Evolutionary conservation across 92 coral and sea anemone genomes (phyloP).

Genomic region (Parazoanthus swiftii): DNA sequence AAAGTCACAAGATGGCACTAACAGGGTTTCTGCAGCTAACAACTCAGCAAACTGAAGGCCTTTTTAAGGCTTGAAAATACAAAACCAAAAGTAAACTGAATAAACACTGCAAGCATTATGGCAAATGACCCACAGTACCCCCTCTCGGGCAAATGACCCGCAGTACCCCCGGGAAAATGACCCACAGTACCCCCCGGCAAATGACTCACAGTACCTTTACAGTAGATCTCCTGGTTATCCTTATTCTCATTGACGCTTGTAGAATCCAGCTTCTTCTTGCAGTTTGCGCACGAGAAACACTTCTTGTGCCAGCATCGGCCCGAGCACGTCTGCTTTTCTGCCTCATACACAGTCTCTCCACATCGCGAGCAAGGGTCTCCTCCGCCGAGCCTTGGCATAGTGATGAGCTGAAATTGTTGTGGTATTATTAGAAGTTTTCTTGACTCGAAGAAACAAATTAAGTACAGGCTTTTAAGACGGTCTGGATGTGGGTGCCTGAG

Average conservation of each 20-base stretch:
- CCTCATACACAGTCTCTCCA: conserved; percentile 15
- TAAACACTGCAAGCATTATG: neutral
- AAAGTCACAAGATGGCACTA: no score
- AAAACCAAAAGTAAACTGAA: no score
- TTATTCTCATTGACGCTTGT: conserved; percentile 7
- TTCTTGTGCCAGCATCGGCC: conserved; percentile 35
- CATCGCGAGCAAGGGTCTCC: conserved; percentile 27
- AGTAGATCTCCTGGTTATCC: conserved; percentile 24
- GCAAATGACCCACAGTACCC: neutral
- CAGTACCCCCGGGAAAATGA: conserved; percentile 15
- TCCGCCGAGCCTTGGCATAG: conserved; percentile 29
- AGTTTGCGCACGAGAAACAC: conserved; percentile 18
- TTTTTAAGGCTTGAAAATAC: no score
- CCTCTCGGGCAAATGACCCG: neutral
- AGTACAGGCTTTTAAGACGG: no score
- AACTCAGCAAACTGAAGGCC: no score
- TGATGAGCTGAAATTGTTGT: neutral
- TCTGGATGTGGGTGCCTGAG: no score
- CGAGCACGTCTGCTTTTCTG: conserved; percentile 36
- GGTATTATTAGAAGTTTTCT: no score
- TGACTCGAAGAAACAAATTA: no score
- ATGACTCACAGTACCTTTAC: conserved; percentile 8
- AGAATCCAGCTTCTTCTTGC: conserved; percentile 33
- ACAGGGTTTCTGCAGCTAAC: no score
- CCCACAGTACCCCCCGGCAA: neutral